Evolutionary conservation across 2,113 vertebrate species (phyloP).

Genomic region (Malurus melanocephalus): DNA sequence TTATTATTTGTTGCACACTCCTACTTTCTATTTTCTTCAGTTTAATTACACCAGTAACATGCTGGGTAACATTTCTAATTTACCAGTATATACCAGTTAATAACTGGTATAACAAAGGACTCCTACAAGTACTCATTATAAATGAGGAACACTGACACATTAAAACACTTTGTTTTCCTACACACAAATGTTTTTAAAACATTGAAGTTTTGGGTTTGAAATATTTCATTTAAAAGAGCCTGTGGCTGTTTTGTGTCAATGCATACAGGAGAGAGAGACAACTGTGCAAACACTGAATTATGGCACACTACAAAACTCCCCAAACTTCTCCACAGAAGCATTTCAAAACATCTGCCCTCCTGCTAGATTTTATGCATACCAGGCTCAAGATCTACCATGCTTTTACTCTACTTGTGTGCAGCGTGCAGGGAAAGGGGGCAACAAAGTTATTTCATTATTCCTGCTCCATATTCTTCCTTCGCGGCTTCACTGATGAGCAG

Average conservation of each 20-base stretch:
- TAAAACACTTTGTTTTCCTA: neutral
- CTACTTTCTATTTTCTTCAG: neutral
- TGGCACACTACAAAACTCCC: neutral
- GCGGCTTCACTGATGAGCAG: neutral
- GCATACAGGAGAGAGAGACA: neutral
- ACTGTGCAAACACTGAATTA: neutral
- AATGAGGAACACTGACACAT: neutral
- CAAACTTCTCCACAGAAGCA: neutral
- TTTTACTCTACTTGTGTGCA: neutral
- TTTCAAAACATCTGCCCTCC: neutral
- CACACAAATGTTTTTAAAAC: neutral
- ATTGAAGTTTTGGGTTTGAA: neutral
- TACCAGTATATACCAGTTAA: neutral
- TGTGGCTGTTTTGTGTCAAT: neutral
- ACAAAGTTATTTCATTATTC: neutral
- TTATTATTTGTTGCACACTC: neutral
- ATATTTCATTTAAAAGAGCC: neutral
- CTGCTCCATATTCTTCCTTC: neutral
- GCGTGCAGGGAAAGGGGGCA: neutral
- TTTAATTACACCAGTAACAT: slow-evolving; percentile 29
- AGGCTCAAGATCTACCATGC: neutral
- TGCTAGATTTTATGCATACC: neutral
- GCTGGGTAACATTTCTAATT: neutral
- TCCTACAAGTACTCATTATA: neutral
- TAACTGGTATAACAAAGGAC: neutral